A percentile compares a stretch with the other conserved stretches of the same genome.
Evolutionary conservation across 2,797 vertebrate genomes (phyloP).

Genomic region (Arremon brunneinucha): DNA sequence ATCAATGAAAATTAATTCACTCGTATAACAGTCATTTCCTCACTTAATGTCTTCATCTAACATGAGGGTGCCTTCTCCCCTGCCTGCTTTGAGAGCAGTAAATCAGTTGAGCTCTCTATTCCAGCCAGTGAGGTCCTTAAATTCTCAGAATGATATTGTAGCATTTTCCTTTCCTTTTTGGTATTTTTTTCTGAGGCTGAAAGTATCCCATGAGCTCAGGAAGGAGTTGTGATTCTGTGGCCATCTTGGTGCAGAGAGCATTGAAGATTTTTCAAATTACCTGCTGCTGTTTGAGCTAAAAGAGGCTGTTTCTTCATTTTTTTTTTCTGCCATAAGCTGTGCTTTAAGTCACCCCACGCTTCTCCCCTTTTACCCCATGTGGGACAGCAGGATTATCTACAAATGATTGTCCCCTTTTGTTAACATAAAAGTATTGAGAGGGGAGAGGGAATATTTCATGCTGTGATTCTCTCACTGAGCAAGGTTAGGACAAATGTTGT

Average conservation of each 20-base stretch:
- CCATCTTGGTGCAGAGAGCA: neutral
- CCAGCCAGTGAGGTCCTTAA: neutral
- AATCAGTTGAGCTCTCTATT: neutral
- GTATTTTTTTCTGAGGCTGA: neutral
- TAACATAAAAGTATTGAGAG: neutral
- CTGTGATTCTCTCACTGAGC: neutral
- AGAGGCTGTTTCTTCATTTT: neutral
- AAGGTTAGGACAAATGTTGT: accelerated
- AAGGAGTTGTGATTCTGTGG: neutral
- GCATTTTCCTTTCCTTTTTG: neutral
- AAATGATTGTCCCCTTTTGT: neutral
- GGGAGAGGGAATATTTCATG: neutral
- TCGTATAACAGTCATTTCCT: neutral
- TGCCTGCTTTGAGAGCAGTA: neutral
- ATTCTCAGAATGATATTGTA: neutral
- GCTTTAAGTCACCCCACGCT: neutral
- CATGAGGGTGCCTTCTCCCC: neutral
- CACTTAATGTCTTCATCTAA: slow-evolving; percentile 13
- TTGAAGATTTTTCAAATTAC: neutral
- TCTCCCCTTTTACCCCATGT: accelerated
- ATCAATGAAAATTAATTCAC: slow-evolving; percentile 18
- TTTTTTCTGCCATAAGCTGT: neutral
- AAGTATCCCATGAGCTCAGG: neutral
- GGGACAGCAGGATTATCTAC: neutral
- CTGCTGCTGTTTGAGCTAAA: neutral